Evolutionary conservation across 2,888 invertebrate species (phyloP).

Genomic region (Zaprionus bogoriensis): DNA sequence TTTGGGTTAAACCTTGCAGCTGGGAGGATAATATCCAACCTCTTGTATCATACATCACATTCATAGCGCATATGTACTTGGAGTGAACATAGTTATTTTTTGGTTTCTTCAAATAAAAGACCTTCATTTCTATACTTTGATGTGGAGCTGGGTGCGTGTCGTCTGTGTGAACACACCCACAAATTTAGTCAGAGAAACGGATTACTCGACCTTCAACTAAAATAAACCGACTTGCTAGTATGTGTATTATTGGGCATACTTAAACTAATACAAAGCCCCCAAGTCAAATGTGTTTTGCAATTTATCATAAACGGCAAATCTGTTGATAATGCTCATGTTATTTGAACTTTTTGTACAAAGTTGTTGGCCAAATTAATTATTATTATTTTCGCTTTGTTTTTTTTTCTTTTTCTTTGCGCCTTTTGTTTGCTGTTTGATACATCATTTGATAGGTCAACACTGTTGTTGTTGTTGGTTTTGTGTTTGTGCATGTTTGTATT

Average conservation of each 20-base stretch:
- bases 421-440: constrained; percentile 20
- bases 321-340: constrained; percentile 37
- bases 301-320: constrained; percentile 47
- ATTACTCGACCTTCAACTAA: constrained; percentile 58
- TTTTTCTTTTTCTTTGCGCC: constrained; percentile 11
- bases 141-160: background rate
- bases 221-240: constrained; percentile 28
- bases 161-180: constrained; percentile 32
- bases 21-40: constrained; percentile 28
- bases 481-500: background rate
- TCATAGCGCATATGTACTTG: no score
- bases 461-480: constrained; percentile 9
- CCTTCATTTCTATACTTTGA: constrained; percentile 29
- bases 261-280: constrained; percentile 34
- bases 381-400: constrained; percentile 1
- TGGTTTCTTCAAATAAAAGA: background rate
- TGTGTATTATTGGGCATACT: constrained; percentile 30
- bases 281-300: constrained; percentile 37
- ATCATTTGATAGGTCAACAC: constrained; percentile 39
- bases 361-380: constrained; percentile 7
- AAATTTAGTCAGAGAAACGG: constrained; percentile 16
- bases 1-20: constrained; percentile 6
- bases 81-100: background rate
- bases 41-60: constrained; percentile 2
- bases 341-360: constrained; percentile 18